These are phyloP conservation scores for Amblyjoppa proteus DNA, from an alignment of 2,888 invertebrate genomes.

Conservation along the genomic window DNA sequence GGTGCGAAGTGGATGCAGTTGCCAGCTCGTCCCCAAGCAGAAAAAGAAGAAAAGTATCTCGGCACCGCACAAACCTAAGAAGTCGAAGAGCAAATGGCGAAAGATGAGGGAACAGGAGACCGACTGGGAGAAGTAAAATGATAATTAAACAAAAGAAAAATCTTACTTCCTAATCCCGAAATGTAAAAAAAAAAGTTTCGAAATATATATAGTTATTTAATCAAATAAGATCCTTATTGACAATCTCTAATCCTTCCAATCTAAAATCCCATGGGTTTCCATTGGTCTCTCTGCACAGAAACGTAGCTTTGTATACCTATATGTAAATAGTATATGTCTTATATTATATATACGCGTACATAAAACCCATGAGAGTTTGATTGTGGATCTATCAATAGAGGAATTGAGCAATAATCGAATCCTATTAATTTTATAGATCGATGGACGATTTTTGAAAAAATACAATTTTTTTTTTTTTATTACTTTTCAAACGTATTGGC, in stretches of 20 bases:
- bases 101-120: slow-evolving; percentile 70
- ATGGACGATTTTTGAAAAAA: not conserved
- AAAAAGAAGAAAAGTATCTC: slow-evolving; percentile 84
- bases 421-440: not conserved
- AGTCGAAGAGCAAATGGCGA: slow-evolving; percentile 77
- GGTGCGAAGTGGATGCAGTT: slow-evolving; percentile 94
- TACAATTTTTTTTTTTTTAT: not conserved
- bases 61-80: slow-evolving; percentile 76
- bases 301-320: slow-evolving; percentile 2
- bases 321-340: slow-evolving; percentile 9
- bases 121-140: slow-evolving; percentile 47
- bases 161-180: slow-evolving; percentile 36
- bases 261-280: slow-evolving; percentile 19
- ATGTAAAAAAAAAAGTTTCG: not conserved
- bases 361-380: slow-evolving; percentile 2
- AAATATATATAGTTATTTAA: slow-evolving; percentile 26
- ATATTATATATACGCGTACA: not conserved
- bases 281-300: not conserved
- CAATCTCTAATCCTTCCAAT: not conserved
- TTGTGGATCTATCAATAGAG: not conserved
- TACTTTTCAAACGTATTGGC: not conserved
- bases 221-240: slow-evolving; percentile 10
- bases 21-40: slow-evolving; percentile 89
- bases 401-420: not conserved
- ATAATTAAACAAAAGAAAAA: slow-evolving; percentile 13